phyloP scores from a whole-genome alignment of 2,888 invertebrate genomes.

The Luperina testacea region DNA sequence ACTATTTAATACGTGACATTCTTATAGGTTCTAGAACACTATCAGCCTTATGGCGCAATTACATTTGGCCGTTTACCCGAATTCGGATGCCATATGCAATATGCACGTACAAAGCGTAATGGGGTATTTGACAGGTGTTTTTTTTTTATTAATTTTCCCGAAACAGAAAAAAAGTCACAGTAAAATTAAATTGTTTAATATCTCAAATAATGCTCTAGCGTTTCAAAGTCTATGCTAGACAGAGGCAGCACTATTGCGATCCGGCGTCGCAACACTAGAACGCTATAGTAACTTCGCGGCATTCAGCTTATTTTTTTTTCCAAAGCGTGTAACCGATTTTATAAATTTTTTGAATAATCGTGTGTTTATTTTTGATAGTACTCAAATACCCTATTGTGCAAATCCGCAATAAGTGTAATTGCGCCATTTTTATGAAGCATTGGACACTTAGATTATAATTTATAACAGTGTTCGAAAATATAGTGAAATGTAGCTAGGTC shows the following conservation, averaged over 20 bases:
- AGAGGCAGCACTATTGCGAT: background rate
- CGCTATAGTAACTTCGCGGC: background rate
- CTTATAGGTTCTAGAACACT: slow-evolving; percentile 16
- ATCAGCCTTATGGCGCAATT: background rate
- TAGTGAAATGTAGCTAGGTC: background rate
- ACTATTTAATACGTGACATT: background rate
- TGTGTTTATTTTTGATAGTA: background rate
- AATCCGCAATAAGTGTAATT: background rate
- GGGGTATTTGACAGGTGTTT: background rate
- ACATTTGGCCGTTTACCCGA: background rate
- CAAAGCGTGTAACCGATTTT: no score
- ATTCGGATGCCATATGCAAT: background rate
- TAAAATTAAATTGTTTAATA: background rate
- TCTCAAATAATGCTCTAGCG: background rate
- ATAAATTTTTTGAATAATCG: background rate
- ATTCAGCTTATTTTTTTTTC: background rate
- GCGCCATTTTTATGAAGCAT: background rate
- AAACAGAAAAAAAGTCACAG: background rate
- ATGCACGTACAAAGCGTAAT: background rate
- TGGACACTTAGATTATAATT: background rate
- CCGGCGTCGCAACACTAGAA: no score
- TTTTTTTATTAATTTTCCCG: background rate
- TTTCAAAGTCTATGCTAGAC: background rate
- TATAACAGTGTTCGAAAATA: background rate
- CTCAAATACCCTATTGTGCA: background rate